These are phyloP conservation scores for Pachliopta kotzebuea DNA, from an alignment of 2,888 invertebrate species.

Conservation along the genomic window DNA sequence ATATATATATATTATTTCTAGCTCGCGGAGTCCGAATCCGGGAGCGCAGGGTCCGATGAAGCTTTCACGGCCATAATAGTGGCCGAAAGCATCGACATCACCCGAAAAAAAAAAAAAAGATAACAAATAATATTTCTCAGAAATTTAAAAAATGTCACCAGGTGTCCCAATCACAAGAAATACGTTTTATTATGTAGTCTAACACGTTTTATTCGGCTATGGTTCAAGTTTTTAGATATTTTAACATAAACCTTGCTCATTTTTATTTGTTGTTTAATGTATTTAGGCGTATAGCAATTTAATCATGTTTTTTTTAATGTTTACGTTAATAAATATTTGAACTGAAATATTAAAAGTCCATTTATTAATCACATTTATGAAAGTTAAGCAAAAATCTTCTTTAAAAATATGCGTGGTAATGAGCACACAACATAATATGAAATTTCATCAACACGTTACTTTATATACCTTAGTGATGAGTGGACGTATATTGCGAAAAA, in stretches of 20 bases:
- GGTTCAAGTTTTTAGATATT: constrained; percentile 3
- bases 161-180: constrained; percentile 16
- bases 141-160: constrained; percentile 16
- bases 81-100: too few species aligned
- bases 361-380: neutral
- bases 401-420: neutral
- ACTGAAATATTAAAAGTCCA: too few species aligned
- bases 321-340: too few species aligned
- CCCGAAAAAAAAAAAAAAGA: too few species aligned
- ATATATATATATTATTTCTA: too few species aligned
- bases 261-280: neutral
- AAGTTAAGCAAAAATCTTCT: neutral
- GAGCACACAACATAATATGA: neutral
- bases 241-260: neutral
- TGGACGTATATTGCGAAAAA: constrained; percentile 8
- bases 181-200: constrained; percentile 21
- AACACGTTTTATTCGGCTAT: constrained; percentile 14
- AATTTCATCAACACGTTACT: neutral
- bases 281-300: neutral
- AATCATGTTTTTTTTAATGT: too few species aligned
- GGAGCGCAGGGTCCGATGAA: too few species aligned
- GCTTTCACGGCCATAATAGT: too few species aligned
- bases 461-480: neutral
- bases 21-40: too few species aligned
- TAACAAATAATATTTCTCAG: constrained; percentile 6